Conservation (phyloP, 2,113 vertebrate species). For the Andinoacara biseriatus region DNA sequence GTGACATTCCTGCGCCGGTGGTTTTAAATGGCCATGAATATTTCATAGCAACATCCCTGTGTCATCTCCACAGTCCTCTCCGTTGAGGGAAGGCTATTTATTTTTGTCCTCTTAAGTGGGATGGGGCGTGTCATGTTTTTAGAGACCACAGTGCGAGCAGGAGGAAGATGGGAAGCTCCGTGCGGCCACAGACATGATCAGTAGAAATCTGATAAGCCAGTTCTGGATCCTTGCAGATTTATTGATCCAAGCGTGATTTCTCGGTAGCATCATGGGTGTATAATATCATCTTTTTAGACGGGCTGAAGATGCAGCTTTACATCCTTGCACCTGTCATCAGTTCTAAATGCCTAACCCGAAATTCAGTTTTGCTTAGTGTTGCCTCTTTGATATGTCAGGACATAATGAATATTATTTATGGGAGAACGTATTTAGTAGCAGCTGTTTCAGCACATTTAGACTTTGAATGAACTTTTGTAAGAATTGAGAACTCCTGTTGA, state of each 20-base stretch:
- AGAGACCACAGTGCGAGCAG: conserved; percentile 24
- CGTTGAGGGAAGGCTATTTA: conserved; percentile 56
- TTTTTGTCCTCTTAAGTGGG: conserved; percentile 63
- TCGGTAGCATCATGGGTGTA: conserved; percentile 37
- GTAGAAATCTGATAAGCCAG: conserved; percentile 67
- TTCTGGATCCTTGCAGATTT: conserved; percentile 48
- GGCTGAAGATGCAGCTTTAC: conserved; percentile 14
- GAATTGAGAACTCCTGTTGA: background rate
- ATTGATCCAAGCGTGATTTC: conserved; percentile 64
- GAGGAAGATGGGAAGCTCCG: conserved; percentile 17
- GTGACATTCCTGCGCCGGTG: conserved; percentile 60
- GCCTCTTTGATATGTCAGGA: background rate
- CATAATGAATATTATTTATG: background rate
- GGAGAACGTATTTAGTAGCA: background rate
- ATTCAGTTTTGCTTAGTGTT: background rate
- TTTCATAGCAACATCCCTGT: conserved; percentile 67
- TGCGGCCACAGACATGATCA: conserved; percentile 43
- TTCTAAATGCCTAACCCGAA: background rate
- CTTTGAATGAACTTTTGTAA: background rate
- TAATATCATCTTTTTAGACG: conserved; percentile 44
- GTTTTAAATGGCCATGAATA: conserved; percentile 76
- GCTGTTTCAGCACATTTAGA: background rate
- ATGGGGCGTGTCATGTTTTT: conserved; percentile 39
- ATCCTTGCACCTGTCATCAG: background rate
- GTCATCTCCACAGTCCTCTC: conserved; percentile 51